A percentile compares a stretch with the other conserved stretches of the same genome.
Evolutionary conservation across 2,797 vertebrate species (phyloP).

Genomic region (Zalophus californianus): DNA sequence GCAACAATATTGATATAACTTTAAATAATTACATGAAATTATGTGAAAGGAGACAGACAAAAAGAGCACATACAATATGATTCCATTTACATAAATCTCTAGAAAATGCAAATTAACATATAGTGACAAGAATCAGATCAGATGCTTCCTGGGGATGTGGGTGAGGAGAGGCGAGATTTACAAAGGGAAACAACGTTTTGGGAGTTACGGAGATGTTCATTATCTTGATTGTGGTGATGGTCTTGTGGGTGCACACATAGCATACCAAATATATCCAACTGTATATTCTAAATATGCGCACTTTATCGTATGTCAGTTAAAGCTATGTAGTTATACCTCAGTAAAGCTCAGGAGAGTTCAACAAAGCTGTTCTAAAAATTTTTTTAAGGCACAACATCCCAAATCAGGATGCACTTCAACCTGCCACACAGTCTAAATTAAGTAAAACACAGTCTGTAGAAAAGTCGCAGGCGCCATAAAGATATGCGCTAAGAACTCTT

Average conservation of each 20-base stretch:
- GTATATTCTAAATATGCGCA: background rate
- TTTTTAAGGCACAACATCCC: background rate
- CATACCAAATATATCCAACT: background rate
- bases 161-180: background rate
- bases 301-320: background rate
- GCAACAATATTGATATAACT: background rate
- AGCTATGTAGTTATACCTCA: background rate
- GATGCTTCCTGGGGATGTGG: background rate
- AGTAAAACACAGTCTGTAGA: background rate
- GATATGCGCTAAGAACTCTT: accelerated
- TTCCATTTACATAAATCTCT: background rate
- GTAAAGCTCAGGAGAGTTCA: background rate
- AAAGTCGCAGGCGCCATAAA: background rate
- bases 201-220: background rate
- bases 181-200: background rate
- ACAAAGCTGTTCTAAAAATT: background rate
- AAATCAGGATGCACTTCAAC: background rate
- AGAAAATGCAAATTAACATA: background rate
- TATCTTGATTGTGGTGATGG: background rate
- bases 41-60: background rate
- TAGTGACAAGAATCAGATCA: background rate
- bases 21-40: background rate
- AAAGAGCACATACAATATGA: background rate
- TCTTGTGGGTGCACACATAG: background rate
- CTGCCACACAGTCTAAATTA: background rate